Base-by-base conservation (phyloP, 2,888 invertebrate genomes). In the Agapostemon virescens region DNA sequence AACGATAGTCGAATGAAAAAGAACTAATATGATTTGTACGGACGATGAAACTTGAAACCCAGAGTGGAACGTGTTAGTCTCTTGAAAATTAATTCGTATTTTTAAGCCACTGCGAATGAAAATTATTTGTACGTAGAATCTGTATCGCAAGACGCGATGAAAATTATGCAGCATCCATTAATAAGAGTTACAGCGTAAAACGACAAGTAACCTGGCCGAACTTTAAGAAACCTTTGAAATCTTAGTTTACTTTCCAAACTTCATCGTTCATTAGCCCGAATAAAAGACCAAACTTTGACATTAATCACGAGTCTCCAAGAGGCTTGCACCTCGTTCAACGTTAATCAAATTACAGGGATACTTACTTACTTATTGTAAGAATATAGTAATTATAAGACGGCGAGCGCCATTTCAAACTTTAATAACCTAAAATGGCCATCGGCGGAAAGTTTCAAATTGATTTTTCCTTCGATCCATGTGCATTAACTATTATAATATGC, bases 281-380 rank as follows among this genome's bases (percentile, higher is more conserved):
- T 79, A 79, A 79, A 74, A 74, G 58, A 69, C 69, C 52, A 49
- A 77, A 77, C 58, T 69, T 73, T 17, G 26, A 13, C 26, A 79
- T 69, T 79, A 83, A 83, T 72, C 74, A 74, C 45, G 38, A 15
- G 23, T 52, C 30, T 71, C 42, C 15, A 17, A 40, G 42, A 36
- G 23, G 63, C 26, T 36, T 15, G 42, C 38, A n/a, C 38, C 55
- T 64, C 69, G 20, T 42, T 74, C 42, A 64, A 71, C 55, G 64
- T 74, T 71, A 74, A 84, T 74, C 70, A 77, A 79, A 74, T 77
- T 79, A 49, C 45, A 26, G n/a, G 42, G 55, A 74, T 49, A 75
- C 66, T 72, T 69, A 75, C 66, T 72, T 69, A 20, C 61, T 61
- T 61, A 61, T 61, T 61, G 30, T 61, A 20, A 61, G 30, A 73